Evolutionary conservation across 2,113 vertebrate genomes (phyloP).

Genomic region (Sinocyclocheilus anophthalmus): DNA sequence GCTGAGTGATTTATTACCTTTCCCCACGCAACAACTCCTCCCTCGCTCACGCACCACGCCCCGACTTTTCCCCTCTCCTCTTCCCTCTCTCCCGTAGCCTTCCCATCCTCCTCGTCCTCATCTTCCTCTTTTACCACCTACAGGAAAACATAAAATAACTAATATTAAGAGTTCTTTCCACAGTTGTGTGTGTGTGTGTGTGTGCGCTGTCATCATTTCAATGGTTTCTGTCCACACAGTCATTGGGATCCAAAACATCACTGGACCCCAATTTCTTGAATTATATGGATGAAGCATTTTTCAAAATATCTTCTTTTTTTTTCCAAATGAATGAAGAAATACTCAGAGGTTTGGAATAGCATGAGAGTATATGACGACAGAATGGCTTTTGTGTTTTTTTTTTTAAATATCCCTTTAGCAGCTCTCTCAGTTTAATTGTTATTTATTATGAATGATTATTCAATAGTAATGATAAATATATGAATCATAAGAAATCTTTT

Average conservation of each 20-base stretch:
- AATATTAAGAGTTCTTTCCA: constrained; percentile 3
- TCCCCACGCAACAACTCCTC: constrained; percentile 72
- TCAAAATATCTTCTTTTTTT: not conserved
- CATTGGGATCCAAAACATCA: not conserved
- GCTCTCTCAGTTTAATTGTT: not conserved
- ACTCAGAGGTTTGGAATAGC: not conserved
- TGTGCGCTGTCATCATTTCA: not conserved
- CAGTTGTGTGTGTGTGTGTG: not conserved
- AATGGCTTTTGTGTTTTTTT: not conserved
- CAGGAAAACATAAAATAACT: not conserved
- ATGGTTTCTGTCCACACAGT: not conserved
- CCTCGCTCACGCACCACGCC: constrained; percentile 19
- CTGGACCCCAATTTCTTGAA: not conserved
- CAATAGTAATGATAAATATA: not conserved
- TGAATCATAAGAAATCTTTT: not conserved
- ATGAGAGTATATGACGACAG: not conserved
- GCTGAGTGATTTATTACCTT: constrained; percentile 75
- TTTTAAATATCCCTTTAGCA: not conserved
- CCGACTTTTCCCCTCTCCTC: constrained; percentile 26
- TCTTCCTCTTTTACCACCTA: constrained; percentile 58
- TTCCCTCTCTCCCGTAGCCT: constrained; percentile 1
- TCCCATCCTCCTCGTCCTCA: constrained; percentile 38
- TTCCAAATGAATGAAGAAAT: not conserved
- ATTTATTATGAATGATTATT: not conserved
- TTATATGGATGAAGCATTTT: not conserved